Percentiles rank a stretch among this genome's conserved stretches.
Evolutionary conservation across 2,888 invertebrate species (phyloP).

Genomic region (Cenopis cana): DNA sequence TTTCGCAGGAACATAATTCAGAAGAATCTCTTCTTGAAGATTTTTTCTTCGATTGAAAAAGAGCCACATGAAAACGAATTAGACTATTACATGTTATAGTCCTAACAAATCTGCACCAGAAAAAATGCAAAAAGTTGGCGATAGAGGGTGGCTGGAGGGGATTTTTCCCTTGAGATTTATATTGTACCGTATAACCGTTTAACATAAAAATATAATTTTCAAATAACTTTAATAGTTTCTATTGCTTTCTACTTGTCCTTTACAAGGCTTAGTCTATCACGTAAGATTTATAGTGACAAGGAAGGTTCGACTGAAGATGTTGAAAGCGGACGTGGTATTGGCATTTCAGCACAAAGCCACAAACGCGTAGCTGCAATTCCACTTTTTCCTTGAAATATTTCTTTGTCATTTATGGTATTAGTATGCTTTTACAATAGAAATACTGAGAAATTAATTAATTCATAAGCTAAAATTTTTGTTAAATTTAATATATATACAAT

Average conservation of each 20-base stretch:
- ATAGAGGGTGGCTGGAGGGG: too few species aligned
- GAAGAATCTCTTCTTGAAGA: too few species aligned
- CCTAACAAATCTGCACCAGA: too few species aligned
- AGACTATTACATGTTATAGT: too few species aligned
- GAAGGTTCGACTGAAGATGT: conserved; percentile 22
- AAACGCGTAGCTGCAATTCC: conserved; percentile 1
- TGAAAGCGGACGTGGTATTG: conserved; percentile 23
- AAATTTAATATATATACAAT: too few species aligned
- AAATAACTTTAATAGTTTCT: not conserved
- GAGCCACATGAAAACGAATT: too few species aligned
- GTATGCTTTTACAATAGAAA: not conserved
- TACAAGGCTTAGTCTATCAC: conserved; percentile 44
- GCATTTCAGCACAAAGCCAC: conserved; percentile 12
- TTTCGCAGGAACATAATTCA: not conserved
- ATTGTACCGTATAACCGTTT: too few species aligned
- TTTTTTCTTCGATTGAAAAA: too few species aligned
- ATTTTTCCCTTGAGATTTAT: too few species aligned
- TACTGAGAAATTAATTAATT: not conserved
- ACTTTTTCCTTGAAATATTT: conserved; percentile 24
- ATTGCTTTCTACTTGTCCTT: not conserved
- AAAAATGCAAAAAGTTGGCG: too few species aligned
- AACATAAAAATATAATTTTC: not conserved
- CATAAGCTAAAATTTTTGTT: not conserved
- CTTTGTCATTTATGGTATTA: not conserved
- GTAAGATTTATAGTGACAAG: conserved; percentile 40